Evolutionary conservation across 2,797 vertebrate species (phyloP).

Genomic region (Gymnoscopelus braueri): DNA sequence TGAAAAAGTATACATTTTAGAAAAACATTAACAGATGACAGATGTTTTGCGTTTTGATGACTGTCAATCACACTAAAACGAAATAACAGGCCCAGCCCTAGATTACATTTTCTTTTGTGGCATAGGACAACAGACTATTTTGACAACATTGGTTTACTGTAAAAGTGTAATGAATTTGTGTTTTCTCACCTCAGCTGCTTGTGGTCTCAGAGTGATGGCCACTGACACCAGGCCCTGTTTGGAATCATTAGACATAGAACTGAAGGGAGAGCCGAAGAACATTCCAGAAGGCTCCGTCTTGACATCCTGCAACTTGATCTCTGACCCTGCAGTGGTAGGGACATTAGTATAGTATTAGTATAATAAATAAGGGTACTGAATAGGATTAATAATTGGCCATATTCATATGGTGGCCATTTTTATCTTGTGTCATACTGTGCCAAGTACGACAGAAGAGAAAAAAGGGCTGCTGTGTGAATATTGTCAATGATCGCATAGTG

Average conservation of each 20-base stretch:
- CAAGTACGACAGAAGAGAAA: no score
- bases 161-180: constrained; percentile 10
- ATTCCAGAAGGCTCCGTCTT: constrained; percentile 88
- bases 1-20: not conserved
- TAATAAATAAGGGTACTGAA: no score
- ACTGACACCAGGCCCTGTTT: constrained; percentile 96
- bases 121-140: no score
- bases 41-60: no score
- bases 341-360: not conserved
- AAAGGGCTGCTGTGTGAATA: no score
- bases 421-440: no score
- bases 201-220: constrained; percentile 95
- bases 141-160: not conserved
- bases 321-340: constrained; percentile 80
- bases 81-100: no score
- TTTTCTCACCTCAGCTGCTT: constrained; percentile 92
- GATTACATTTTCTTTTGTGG: no score
- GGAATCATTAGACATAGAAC: constrained; percentile 85
- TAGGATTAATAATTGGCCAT: no score
- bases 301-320: constrained; percentile 88
- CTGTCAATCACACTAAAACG: no score
- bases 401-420: no score
- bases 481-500: no score
- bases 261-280: constrained; percentile 90
- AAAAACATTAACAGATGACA: not conserved